Evolutionary conservation across 2,888 invertebrate species (phyloP), one percentile per base, ranked within the genome.

Genomic region (Drosophila phalerata): DNA sequence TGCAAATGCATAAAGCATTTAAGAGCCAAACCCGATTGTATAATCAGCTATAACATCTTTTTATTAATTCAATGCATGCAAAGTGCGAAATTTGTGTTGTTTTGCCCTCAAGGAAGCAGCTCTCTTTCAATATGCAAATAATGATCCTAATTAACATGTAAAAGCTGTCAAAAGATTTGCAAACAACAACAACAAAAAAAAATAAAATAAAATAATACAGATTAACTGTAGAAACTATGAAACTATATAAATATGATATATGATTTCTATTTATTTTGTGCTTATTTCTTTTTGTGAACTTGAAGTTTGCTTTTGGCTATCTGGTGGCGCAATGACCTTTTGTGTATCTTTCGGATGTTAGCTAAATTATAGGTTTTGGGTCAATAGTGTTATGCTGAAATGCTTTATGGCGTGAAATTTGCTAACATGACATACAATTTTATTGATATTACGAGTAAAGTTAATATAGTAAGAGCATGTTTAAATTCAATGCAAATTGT

Each of bases 301-400:
- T 67, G 55, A 57, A n/a, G 34, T 51, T 32, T 13, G 32, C 38
- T 28, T 49, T 48, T 19, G 10, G 8, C 28, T 62, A 34, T 75
- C 53, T 69, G 69, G 63, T 86, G 87, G 77, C 85, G 81, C 81
- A 84, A 81, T 73, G 84, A 79, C 77, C 79, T 71, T 65, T 49
- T 67, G 60, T 68, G 38, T 38, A 15, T 42, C 19, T 52, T 43
- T 58, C 43, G 55, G 49, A 56, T 64, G 43, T 40, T 37, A 42
- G 43, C 30, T 49, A 63, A 85, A 80, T 82, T 77, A 77, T 80
- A 53, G 49, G 30, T 65, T 72, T 77, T 32, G 62, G 62, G 64
- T 73, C 38, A 66, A 64, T 43, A 57, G 61, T 38, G 45, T 60
- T 65, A 43, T n/a, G 25, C 51, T 42, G 5, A 47, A 42, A 22